These are phyloP conservation scores for Nerophis ophidion DNA, from an alignment of 2,113 vertebrate species.

Conservation along the genomic window DNA sequence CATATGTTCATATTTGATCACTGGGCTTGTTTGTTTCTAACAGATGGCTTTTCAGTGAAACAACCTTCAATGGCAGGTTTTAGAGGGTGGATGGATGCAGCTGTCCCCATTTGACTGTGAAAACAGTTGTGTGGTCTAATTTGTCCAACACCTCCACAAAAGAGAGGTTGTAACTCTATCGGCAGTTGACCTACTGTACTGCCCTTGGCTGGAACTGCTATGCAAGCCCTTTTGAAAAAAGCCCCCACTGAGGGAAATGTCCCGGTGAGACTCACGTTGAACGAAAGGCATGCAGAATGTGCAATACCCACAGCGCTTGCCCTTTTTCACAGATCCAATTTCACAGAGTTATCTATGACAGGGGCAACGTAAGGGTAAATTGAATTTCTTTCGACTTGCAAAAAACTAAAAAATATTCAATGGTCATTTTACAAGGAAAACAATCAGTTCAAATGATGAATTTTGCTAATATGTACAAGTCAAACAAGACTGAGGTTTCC, in stretches of 20 bases:
- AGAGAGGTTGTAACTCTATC: constrained; percentile 64
- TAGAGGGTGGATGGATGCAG: constrained; percentile 52
- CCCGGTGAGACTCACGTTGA: constrained; percentile 53
- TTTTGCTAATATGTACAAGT: no score
- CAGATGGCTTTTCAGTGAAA: constrained; percentile 63
- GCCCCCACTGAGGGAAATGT: constrained; percentile 48
- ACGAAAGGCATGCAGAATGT: constrained; percentile 56
- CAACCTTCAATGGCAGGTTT: constrained; percentile 51
- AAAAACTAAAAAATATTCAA: constrained; percentile 14
- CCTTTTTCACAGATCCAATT: constrained; percentile 56
- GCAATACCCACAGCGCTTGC: constrained; percentile 45
- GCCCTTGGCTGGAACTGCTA: constrained; percentile 54
- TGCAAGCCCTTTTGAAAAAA: constrained; percentile 54
- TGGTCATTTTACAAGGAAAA: constrained; percentile 23
- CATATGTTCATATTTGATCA: constrained; percentile 42
- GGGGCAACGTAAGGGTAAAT: constrained; percentile 33
- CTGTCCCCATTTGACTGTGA: constrained; percentile 60
- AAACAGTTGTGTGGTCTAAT: constrained; percentile 66
- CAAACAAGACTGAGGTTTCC: no score
- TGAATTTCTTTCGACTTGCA: constrained; percentile 19
- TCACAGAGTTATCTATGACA: constrained; percentile 56
- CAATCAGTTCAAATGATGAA: constrained; percentile 7
- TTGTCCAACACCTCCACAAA: constrained; percentile 67
- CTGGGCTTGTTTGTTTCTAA: constrained; percentile 36
- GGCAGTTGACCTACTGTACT: constrained; percentile 64